These are phyloP conservation scores for Misgurnus anguillicaudatus DNA, from an alignment of 2,113 vertebrate species.

Conservation along the genomic window DNA sequence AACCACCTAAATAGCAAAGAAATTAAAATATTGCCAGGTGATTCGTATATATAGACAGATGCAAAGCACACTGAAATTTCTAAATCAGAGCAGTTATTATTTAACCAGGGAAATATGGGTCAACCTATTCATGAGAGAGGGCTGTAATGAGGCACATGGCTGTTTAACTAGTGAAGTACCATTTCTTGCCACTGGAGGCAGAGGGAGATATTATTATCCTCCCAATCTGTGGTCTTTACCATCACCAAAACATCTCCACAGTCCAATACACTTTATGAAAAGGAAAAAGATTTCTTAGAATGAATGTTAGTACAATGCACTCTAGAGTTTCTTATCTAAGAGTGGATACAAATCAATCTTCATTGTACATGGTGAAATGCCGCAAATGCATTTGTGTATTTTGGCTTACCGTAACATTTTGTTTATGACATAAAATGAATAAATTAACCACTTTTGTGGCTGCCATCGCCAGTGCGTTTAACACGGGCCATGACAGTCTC, in stretches of 20 bases:
- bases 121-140: conserved; percentile 25
- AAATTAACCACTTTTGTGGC: conserved; percentile 84
- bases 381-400: conserved; percentile 36
- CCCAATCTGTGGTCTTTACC: conserved; percentile 28
- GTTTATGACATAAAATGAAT: not conserved
- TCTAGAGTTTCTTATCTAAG: conserved; percentile 58
- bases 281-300: conserved; percentile 55
- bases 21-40: conserved; percentile 8
- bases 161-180: conserved; percentile 41
- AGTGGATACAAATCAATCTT: conserved; percentile 53
- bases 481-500: conserved; percentile 75
- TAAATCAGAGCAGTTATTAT: conserved; percentile 10
- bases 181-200: conserved; percentile 23
- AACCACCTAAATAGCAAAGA: not conserved
- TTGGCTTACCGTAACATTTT: conserved; percentile 41
- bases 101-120: conserved; percentile 25
- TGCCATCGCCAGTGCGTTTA: conserved; percentile 84
- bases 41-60: conserved; percentile 20
- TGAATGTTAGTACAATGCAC: conserved; percentile 61
- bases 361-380: conserved; percentile 40
- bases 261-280: conserved; percentile 48
- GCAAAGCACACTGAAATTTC: conserved; percentile 26
- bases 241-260: conserved; percentile 36
- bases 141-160: conserved; percentile 25
- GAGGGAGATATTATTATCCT: conserved; percentile 24